These are phyloP conservation scores for Dryomyza anilis DNA, from an alignment of 2,888 invertebrate species.

Conservation along the genomic window DNA sequence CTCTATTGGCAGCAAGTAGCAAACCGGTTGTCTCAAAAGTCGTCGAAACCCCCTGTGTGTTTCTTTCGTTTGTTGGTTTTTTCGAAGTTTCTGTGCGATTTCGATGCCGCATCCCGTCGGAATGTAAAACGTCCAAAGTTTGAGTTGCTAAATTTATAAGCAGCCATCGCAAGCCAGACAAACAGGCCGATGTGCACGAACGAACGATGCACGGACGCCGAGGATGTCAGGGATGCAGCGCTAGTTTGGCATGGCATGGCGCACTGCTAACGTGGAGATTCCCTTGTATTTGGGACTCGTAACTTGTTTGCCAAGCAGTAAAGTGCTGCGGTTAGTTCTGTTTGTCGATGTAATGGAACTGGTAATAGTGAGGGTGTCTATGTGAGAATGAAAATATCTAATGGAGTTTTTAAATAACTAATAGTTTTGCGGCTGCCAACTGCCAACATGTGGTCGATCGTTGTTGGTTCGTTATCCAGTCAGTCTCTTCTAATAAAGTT, in stretches of 20 bases:
- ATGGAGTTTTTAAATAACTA: slow-evolving; percentile 23
- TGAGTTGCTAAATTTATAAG: slow-evolving; percentile 10
- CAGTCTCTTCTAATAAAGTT: not conserved
- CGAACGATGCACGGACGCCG: too few relatives aligned
- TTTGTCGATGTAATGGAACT: not conserved
- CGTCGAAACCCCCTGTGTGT: slow-evolving; percentile 7
- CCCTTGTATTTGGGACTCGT: not conserved
- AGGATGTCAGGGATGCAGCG: too few relatives aligned
- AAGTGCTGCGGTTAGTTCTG: slow-evolving; percentile 17
- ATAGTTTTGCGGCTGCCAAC: slow-evolving; percentile 16
- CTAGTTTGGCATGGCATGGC: not conserved
- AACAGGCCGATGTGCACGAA: too few relatives aligned
- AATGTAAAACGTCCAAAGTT: slow-evolving; percentile 14
- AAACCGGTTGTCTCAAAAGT: slow-evolving; percentile 23
- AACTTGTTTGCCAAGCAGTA: slow-evolving; percentile 17
- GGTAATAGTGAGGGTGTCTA: not conserved
- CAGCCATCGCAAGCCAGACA: too few relatives aligned
- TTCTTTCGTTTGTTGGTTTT: not conserved
- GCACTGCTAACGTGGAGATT: not conserved
- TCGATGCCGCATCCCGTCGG: slow-evolving; percentile 4
- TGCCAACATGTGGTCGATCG: slow-evolving; percentile 6
- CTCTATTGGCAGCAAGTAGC: not conserved
- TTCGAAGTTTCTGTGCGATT: not conserved
- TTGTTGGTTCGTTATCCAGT: not conserved
- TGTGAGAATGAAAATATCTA: slow-evolving; percentile 12